These are phyloP conservation scores for Geopemphigus sp. DNA, from an alignment of 1,140 invertebrate species.

Conservation along the genomic window DNA sequence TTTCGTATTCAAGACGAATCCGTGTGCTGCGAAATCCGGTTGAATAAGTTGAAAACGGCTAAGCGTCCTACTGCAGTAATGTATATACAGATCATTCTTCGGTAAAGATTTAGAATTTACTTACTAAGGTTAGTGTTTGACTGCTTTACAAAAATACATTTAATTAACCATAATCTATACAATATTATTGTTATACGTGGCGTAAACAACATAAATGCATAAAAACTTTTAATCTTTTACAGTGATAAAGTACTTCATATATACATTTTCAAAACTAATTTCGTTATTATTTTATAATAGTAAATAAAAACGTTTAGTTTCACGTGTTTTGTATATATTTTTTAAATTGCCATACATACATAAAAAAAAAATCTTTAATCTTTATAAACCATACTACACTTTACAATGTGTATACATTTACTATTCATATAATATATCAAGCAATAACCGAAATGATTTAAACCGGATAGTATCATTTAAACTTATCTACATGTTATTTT, in stretches of 20 bases:
- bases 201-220: not conserved
- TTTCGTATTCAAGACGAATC: slow-evolving; percentile 42
- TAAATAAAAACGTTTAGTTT: not conserved
- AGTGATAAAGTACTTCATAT: too few species aligned
- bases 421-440: not conserved
- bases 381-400: not conserved
- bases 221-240: not conserved
- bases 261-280: too few species aligned
- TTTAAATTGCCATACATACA: not conserved
- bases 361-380: slow-evolving; percentile 3
- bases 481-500: slow-evolving; percentile 33
- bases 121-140: not conserved
- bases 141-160: not conserved
- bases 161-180: not conserved
- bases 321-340: not conserved
- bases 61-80: not conserved
- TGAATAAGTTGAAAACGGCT: slow-evolving; percentile 26
- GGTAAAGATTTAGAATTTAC: slow-evolving; percentile 10
- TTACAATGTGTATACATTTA: not conserved
- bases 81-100: not conserved
- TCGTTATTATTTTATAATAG: not conserved
- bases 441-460: slow-evolving; percentile 29
- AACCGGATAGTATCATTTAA: slow-evolving; percentile 37
- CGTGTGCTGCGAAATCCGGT: slow-evolving; percentile 32
- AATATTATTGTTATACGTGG: not conserved